phyloP scores from a whole-genome alignment of 2,888 invertebrate genomes.

The Lordiphosa andalusiaca region DNA sequence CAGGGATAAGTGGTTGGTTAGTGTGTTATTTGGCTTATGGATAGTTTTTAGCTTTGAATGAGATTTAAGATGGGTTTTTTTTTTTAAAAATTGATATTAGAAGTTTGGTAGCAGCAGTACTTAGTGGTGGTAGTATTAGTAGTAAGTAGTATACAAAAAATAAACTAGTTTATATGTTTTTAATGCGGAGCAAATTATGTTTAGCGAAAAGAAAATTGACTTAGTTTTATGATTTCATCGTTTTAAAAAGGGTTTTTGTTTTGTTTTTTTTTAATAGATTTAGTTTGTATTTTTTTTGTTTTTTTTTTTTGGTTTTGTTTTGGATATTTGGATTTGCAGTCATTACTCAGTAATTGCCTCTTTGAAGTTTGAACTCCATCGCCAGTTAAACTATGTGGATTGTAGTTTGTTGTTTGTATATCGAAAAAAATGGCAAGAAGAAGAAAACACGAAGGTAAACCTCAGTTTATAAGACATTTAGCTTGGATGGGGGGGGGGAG shows the following conservation, averaged over 20 bases:
- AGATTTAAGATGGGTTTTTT: slow-evolving; percentile 42
- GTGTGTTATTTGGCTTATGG: slow-evolving; percentile 23
- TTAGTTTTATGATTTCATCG: slow-evolving; percentile 46
- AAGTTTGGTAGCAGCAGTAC: slow-evolving; percentile 62
- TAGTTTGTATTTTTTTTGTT: slow-evolving; percentile 22
- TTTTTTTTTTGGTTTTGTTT: slow-evolving; percentile 22
- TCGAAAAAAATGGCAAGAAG: slow-evolving; percentile 70
- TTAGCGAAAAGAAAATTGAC: slow-evolving; percentile 72
- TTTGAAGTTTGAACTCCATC: slow-evolving; percentile 98
- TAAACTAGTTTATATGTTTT: slow-evolving; percentile 58
- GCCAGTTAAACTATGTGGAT: slow-evolving; percentile 90
- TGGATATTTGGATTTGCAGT: slow-evolving; percentile 64
- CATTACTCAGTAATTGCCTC: slow-evolving; percentile 90
- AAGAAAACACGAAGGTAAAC: slow-evolving; percentile 66
- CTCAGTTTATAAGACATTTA: slow-evolving; percentile 58
- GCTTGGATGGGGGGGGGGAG: slow-evolving; percentile 33
- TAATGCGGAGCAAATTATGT: slow-evolving; percentile 75
- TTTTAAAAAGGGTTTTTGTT: slow-evolving; percentile 39
- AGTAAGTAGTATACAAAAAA: slow-evolving; percentile 66
- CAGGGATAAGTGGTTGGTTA: slow-evolving; percentile 1
- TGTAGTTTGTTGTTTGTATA: slow-evolving; percentile 61
- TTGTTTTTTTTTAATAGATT: slow-evolving; percentile 29
- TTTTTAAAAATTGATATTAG: slow-evolving; percentile 44
- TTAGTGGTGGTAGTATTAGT: slow-evolving; percentile 44
- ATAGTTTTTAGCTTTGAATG: slow-evolving; percentile 14